Evolutionary conservation across 2,113 vertebrate genomes (phyloP).

Genomic region (Protobothrops mucrosquamatus): DNA sequence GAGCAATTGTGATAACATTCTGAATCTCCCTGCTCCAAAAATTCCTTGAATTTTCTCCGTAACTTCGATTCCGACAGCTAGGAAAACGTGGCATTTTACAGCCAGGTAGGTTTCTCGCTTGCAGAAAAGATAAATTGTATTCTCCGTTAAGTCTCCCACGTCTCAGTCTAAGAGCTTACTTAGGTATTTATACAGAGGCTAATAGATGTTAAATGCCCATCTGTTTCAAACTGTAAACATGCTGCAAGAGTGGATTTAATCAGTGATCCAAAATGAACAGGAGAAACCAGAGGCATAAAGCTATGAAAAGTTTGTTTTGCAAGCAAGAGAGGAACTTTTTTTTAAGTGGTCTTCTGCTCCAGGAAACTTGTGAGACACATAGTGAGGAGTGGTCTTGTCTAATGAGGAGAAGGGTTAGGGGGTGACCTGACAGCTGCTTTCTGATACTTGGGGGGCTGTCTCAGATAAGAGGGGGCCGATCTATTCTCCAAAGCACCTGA

Average conservation of each 20-base stretch:
- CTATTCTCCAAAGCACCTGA: too few relatives aligned
- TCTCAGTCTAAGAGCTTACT: neutral
- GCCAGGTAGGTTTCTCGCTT: neutral
- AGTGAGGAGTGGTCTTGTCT: neutral
- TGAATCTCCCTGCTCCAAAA: neutral
- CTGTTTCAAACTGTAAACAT: neutral
- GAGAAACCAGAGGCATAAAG: neutral
- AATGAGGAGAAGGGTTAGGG: too few relatives aligned
- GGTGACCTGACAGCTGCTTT: too few relatives aligned
- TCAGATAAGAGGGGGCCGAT: too few relatives aligned
- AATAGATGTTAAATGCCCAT: neutral
- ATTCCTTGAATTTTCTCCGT: neutral
- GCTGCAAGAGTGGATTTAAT: neutral
- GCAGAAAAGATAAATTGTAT: neutral
- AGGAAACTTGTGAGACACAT: neutral
- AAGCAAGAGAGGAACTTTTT: neutral
- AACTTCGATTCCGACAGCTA: neutral
- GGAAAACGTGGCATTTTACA: neutral
- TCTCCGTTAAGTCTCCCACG: neutral
- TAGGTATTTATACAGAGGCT: neutral
- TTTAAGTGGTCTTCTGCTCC: neutral
- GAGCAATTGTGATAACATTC: neutral
- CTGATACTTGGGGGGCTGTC: too few relatives aligned
- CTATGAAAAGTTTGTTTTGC: neutral
- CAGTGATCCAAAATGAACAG: neutral